Evolutionary conservation across 2,888 invertebrate genomes (phyloP).

Genomic region (Zele albiditarsus): DNA sequence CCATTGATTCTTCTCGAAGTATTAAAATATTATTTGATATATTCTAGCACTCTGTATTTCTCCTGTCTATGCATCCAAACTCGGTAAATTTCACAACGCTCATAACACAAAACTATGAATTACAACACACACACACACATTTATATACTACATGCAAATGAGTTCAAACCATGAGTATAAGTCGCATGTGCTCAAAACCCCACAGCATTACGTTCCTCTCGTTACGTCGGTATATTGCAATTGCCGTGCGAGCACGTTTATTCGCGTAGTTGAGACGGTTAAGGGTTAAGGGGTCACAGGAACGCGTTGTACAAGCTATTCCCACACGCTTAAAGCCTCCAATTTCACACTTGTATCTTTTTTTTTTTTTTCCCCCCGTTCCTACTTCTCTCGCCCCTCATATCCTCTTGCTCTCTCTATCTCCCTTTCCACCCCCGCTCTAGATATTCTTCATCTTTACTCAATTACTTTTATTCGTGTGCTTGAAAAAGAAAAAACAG

Average conservation of each 20-base stretch:
- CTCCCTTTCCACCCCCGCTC: background rate
- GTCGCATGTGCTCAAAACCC: conserved; percentile 22
- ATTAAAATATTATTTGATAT: no score
- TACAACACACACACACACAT: no score
- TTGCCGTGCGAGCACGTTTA: conserved; percentile 51
- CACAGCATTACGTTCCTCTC: conserved; percentile 32
- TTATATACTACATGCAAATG: no score
- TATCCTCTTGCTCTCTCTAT: background rate
- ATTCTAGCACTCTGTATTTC: no score
- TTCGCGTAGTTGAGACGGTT: conserved; percentile 47
- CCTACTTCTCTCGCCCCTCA: background rate
- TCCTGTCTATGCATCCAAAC: no score
- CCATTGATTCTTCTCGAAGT: no score
- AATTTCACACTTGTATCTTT: conserved; percentile 6
- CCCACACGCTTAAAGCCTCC: conserved; percentile 45
- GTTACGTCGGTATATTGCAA: conserved; percentile 46
- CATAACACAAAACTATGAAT: no score
- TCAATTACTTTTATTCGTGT: no score
- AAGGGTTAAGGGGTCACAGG: conserved; percentile 50
- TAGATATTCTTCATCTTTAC: no score
- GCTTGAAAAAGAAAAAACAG: no score
- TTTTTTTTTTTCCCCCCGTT: background rate
- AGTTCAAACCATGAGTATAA: background rate
- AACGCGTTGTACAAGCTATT: conserved; percentile 48
- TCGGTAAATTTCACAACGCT: no score